Base-by-base conservation (phyloP, 2,888 invertebrate genomes). In the Pocota personata region DNA sequence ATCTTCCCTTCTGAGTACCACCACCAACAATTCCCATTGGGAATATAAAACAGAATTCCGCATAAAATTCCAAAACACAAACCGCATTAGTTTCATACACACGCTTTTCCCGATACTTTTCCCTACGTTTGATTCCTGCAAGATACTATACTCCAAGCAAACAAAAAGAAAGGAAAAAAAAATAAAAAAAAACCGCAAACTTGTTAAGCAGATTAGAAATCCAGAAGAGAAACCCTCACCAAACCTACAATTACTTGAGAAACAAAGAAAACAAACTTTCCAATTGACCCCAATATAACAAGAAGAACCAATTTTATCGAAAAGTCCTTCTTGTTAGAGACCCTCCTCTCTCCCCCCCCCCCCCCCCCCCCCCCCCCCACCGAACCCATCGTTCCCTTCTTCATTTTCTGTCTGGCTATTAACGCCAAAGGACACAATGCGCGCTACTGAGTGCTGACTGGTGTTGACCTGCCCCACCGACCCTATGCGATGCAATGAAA, bases 161-260 rank as follows among this genome's bases (percentile, higher is more conserved):
- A 27, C 8, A n/a, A 32, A 16, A 27, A 32, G 3, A 24, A 24
- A 3, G 14, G 50, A 40, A 32, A 21, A 32, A 43, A n/a, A 14
- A 52, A 37, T 55, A 78, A 71, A 72, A 60, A 43, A 58, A 67
- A 72, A 80, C 69, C 50, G 64, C 80, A 84, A 84, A 80, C 75
- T 84, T 84, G 84, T 84, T 84, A 84, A 84, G 84, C 75, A 84
- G 84, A 80, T 84, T 84, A 84, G 84, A 80, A 84, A 69, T 80
- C 75, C 80, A 75, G 64, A 84, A 69, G 19, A 37, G 37, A n/a
- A 30, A 27, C 37, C 27, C 19, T 21, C 37, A 19, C 35, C 16
- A 52, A 37, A 50, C 27, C 43, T 37, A 43, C 12, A 80, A 84
- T 84, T 84, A 84, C 80, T 79, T 62, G 57, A 76, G 71, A 76